Base-by-base conservation (phyloP, 2,113 vertebrate species). In the Phrynocephalus versicolor region DNA sequence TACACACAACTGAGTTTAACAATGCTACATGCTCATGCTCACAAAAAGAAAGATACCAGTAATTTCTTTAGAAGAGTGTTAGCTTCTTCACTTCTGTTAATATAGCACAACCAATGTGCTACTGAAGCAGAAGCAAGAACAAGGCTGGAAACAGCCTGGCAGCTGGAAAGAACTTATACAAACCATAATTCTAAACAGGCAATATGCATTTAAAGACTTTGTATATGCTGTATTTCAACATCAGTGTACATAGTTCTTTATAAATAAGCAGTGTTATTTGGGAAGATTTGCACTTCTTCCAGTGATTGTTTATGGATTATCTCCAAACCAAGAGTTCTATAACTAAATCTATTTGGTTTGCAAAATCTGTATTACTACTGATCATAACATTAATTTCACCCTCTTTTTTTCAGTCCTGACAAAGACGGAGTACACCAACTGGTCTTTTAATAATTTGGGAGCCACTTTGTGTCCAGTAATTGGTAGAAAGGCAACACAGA, bases 31-130 rank as follows among this genome's bases (percentile, higher is more conserved):
- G 14, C 77, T 60, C 86, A 87, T 88, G 88, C 75, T 72, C 76
- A 85, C 79, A 41, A 15, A 80, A 64, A 88, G 86, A 27, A 55
- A 39, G 74, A 94, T 79, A 65, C 87, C 73, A 85, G 45, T 25
- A 89, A 15, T 60, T 16, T 77, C 89, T 82, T 67, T 70, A 58
- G 57, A 1, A 87, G 82, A 45, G 87, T 85, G n/a, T n/a, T n/a
- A 92, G 21, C 85, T 18, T 41, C 75, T 88, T 86, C 65, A 55
- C 55, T 91, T 65, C 18, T 62, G 67, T 13, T 58, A 79, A 30
- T 60, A 33, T 30, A 71, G 74, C 3, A 79, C 60, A 25, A 58
- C 3, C 12, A 30, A 45, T 64, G 39, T 3, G 3, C 21, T 51
- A 27, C 14, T 45, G 23, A 8, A 64, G 13, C 37, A 60, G 75